phyloP scores from a whole-genome alignment of 2,888 invertebrate genomes.

The Hedychridium roseum region DNA sequence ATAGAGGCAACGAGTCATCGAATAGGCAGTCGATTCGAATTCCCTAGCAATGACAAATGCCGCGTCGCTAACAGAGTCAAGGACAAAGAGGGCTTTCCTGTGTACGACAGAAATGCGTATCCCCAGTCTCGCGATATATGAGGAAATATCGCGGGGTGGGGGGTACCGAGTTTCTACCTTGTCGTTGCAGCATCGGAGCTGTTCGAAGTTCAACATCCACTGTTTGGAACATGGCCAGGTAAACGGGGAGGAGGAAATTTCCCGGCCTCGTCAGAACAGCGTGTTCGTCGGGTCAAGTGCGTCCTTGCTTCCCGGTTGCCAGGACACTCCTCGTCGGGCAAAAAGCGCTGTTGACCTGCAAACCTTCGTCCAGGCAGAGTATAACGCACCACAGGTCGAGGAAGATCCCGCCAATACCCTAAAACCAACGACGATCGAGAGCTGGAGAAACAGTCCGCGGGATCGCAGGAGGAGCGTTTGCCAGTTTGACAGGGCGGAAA shows the following conservation, averaged over 20 bases:
- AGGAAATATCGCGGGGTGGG: too few relatives aligned
- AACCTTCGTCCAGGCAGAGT: conserved; percentile 71
- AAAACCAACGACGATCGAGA: conserved; percentile 17
- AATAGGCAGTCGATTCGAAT: too few relatives aligned
- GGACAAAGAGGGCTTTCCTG: too few relatives aligned
- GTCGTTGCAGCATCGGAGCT: conserved; percentile 76
- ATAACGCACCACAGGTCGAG: conserved; percentile 29
- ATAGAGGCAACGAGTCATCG: too few relatives aligned
- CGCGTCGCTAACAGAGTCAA: too few relatives aligned
- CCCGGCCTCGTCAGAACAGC: conserved; percentile 79
- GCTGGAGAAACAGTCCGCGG: conserved; percentile 12
- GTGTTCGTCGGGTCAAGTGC: conserved; percentile 82
- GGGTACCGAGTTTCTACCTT: too few relatives aligned
- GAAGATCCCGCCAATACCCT: conserved; percentile 26
- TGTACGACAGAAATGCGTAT: too few relatives aligned
- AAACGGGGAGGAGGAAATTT: conserved; percentile 51
- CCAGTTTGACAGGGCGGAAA: conserved; percentile 45
- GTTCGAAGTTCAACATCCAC: conserved; percentile 75
- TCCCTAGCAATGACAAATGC: too few relatives aligned
- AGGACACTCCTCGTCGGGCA: conserved; percentile 76
- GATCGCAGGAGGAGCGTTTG: conserved; percentile 48
- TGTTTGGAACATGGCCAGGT: conserved; percentile 67
- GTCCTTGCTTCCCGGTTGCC: conserved; percentile 69
- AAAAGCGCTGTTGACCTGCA: conserved; percentile 87
- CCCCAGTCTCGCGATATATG: too few relatives aligned